Evolutionary conservation across 1,140 invertebrate genomes (phyloP).

Genomic region (Halesus radiatus): DNA sequence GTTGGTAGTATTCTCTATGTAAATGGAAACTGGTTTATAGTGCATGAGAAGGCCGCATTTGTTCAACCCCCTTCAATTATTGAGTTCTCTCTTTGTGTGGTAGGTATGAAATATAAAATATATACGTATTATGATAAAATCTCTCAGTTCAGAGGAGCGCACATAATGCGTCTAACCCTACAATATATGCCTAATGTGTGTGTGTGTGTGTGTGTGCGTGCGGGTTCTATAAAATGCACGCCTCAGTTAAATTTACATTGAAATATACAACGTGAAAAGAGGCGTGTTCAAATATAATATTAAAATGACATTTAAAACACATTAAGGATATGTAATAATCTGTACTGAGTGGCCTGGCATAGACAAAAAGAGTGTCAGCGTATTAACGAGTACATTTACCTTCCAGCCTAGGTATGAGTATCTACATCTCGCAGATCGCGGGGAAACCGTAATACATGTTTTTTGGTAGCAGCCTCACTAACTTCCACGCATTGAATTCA

Average conservation of each 20-base stretch:
- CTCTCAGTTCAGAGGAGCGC: conserved; percentile 14
- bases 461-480: conserved; percentile 14
- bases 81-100: background rate
- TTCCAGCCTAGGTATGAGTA: too few species aligned
- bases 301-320: conserved; percentile 58
- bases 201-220: too few species aligned
- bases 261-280: conserved; percentile 37
- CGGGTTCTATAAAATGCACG: conserved; percentile 45
- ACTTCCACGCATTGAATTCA: background rate
- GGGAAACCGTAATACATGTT: conserved; percentile 23
- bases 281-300: conserved; percentile 55
- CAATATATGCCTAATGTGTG: background rate
- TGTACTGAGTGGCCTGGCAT: conserved; percentile 39
- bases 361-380: conserved; percentile 1
- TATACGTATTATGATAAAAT: conserved; percentile 30
- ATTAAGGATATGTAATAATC: conserved; percentile 56
- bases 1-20: too few species aligned
- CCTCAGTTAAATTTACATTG: conserved; percentile 42
- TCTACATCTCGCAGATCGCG: background rate
- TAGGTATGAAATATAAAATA: conserved; percentile 12
- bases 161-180: conserved; percentile 26
- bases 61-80: conserved; percentile 22
- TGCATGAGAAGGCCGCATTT: background rate
- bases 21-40: background rate
- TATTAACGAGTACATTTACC: too few species aligned